Evolutionary conservation across 2,797 vertebrate species (phyloP).

Genomic region (Enteromius trimaculatus): DNA sequence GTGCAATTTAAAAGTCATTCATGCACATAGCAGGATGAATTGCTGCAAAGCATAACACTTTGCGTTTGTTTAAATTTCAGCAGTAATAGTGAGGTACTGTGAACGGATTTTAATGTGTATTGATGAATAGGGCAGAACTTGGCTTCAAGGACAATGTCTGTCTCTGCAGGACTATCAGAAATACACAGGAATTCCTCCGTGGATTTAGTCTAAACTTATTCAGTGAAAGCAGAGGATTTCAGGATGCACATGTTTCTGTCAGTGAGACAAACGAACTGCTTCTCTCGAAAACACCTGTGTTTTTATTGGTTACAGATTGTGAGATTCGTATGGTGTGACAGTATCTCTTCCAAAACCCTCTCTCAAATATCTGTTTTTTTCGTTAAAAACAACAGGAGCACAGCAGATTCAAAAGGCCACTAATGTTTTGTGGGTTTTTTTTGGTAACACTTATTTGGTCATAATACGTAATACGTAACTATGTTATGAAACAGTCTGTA

Average conservation of each 20-base stretch:
- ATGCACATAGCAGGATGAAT: background rate
- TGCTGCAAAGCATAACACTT: background rate
- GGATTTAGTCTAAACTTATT: background rate
- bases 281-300: background rate
- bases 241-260: conserved; percentile 13
- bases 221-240: background rate
- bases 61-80: background rate
- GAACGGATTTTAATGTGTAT: background rate
- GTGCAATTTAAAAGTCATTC: background rate
- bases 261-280: conserved; percentile 3
- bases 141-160: background rate
- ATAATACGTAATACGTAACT: too few species aligned
- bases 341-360: conserved; percentile 21
- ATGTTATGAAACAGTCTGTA: too few species aligned
- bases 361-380: background rate
- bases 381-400: background rate
- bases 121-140: background rate
- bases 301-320: background rate
- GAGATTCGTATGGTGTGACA: conserved; percentile 20
- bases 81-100: too few species aligned
- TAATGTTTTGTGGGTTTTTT: background rate
- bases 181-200: background rate
- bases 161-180: background rate
- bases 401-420: background rate
- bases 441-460: too few species aligned